A percentile compares a stretch with the other conserved stretches of the same genome.
These are phyloP conservation scores for Ormyrus thymus DNA, from an alignment of 2,888 invertebrate genomes.

Conservation along the genomic window DNA sequence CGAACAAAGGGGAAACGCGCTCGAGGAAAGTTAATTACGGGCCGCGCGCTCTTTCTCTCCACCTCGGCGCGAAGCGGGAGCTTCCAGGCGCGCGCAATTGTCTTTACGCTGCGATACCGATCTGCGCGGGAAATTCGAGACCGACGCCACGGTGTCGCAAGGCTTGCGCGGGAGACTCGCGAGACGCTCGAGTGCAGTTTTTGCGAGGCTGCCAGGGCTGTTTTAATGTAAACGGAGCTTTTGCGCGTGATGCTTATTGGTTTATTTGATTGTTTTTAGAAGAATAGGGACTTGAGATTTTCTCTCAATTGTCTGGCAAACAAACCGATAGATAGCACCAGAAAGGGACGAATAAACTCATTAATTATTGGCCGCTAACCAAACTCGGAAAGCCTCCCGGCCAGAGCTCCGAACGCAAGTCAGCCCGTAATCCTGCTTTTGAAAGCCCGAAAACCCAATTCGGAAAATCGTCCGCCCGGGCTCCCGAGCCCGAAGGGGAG, in stretches of 20 bases:
- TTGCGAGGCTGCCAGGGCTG: neutral
- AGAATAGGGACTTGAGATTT: too few relatives aligned
- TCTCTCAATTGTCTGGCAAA: too few relatives aligned
- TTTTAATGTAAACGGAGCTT: neutral
- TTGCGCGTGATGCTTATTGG: too few relatives aligned
- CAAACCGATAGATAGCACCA: too few relatives aligned
- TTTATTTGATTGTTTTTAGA: too few relatives aligned
- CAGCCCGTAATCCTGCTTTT: too few relatives aligned
- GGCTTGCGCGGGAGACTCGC: neutral
- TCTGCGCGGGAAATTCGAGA: constrained; percentile 22
- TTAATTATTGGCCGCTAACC: neutral
- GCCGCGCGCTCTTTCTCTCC: neutral
- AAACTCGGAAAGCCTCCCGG: too few relatives aligned
- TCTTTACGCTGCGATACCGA: constrained; percentile 40
- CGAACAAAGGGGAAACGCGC: neutral
- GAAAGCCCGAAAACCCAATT: too few relatives aligned
- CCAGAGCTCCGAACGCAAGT: too few relatives aligned
- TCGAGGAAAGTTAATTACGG: constrained; percentile 8
- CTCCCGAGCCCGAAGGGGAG: too few relatives aligned
- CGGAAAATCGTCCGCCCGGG: too few relatives aligned
- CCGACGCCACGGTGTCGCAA: neutral
- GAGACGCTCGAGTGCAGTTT: neutral
- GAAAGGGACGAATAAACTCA: neutral
- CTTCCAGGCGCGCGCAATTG: constrained; percentile 7
- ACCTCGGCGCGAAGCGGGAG: too few relatives aligned